These are phyloP conservation scores for Zaprionus camerounensis DNA, from an alignment of 1,140 invertebrate species.

Conservation along the genomic window DNA sequence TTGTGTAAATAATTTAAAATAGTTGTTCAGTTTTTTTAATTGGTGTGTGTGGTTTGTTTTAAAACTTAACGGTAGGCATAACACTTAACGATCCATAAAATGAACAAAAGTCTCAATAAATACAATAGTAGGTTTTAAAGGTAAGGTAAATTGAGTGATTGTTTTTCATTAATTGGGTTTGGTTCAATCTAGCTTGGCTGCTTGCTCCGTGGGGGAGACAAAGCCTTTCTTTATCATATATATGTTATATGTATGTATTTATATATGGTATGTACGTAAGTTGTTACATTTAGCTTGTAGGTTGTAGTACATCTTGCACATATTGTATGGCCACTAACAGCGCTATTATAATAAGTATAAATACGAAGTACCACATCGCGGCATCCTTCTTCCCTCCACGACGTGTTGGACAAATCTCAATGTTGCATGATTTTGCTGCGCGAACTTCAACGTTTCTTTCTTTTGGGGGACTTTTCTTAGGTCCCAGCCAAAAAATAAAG, in stretches of 20 bases:
- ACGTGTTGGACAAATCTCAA: slow-evolving; percentile 79
- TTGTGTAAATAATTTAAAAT: slow-evolving; percentile 71
- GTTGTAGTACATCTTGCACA: slow-evolving; percentile 29
- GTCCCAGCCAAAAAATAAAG: slow-evolving; percentile 53
- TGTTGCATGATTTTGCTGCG: slow-evolving; percentile 78
- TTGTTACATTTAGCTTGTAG: slow-evolving; percentile 22
- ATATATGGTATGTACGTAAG: not conserved
- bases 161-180: slow-evolving; percentile 77
- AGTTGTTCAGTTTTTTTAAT: slow-evolving; percentile 25
- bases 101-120: slow-evolving; percentile 58
- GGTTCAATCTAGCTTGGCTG: slow-evolving; percentile 49
- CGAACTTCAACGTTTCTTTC: slow-evolving; percentile 13
- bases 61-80: slow-evolving; percentile 76
- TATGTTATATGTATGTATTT: slow-evolving; percentile 3
- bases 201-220: slow-evolving; percentile 9
- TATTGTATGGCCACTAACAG: slow-evolving; percentile 40
- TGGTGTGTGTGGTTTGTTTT: slow-evolving; percentile 38
- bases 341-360: slow-evolving; percentile 32
- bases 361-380: slow-evolving; percentile 20
- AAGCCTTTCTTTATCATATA: slow-evolving; percentile 27
- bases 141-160: slow-evolving; percentile 79
- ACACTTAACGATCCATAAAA: slow-evolving; percentile 65
- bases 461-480: slow-evolving; percentile 11
- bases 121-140: slow-evolving; percentile 23
- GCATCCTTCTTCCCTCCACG: slow-evolving; percentile 29